These are phyloP conservation scores for Ondatra zibethicus DNA, from an alignment of 2,113 vertebrate species.

Conservation along the genomic window DNA sequence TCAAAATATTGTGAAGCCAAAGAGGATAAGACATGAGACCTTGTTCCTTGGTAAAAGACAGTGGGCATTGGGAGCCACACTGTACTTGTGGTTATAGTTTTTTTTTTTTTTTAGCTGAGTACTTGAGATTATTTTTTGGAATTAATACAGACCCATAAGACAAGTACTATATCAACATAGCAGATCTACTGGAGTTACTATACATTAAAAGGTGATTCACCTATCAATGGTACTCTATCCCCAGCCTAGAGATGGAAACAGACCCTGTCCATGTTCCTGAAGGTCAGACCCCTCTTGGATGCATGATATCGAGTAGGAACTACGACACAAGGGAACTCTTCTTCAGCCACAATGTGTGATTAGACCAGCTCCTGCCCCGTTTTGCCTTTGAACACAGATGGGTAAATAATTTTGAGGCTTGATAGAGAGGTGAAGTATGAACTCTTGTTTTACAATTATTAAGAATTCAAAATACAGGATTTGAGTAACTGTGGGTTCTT, in stretches of 20 bases:
- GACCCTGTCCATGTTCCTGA: neutral
- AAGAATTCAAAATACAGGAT: neutral
- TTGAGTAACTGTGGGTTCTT: neutral
- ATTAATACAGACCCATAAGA: constrained; percentile 84
- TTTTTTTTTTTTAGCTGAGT: constrained; percentile 70
- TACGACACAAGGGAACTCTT: rapidly evolving
- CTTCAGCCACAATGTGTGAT: neutral
- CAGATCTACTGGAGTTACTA: constrained; percentile 72
- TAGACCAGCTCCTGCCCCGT: no score
- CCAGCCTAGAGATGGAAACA: neutral
- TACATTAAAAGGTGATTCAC: constrained; percentile 62
- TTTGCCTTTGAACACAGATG: neutral
- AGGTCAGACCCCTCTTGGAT: neutral
- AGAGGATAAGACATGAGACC: constrained; percentile 57
- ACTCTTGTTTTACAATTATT: neutral
- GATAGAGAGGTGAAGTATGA: neutral
- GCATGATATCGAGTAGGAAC: neutral
- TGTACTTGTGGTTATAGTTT: constrained; percentile 65
- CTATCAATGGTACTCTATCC: constrained; percentile 10
- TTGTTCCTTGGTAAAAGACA: constrained; percentile 48
- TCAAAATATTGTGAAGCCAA: constrained; percentile 15
- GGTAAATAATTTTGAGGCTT: neutral
- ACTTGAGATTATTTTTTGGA: constrained; percentile 83
- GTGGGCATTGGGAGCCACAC: constrained; percentile 64
- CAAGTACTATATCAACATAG: constrained; percentile 74